Evolutionary conservation across 2,888 invertebrate species (phyloP), one percentile per base, ranked within the genome.

Genomic region (Linhomoeus sp.): DNA sequence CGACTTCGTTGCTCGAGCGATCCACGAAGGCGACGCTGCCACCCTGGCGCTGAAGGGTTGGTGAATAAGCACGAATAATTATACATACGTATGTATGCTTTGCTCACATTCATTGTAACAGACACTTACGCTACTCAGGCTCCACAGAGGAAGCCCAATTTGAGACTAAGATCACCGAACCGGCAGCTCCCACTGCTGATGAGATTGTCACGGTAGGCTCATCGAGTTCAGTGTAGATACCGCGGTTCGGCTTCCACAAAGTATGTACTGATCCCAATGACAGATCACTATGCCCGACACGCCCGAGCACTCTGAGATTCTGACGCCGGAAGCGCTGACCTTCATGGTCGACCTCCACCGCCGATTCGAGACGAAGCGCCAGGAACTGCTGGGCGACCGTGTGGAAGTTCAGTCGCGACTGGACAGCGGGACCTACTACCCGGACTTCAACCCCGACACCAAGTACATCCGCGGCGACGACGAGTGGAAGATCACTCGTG

Each of bases 341-440:
- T 77, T 78, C 63, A 55, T 78, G 46, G 63, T 63, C 5, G 69
- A 73, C 49, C 65, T 77, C 57, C 69, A 50, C 76, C 75, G 61
- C 70, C 74, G 57, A 52, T 58, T 43, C 63, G 70, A 59, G 68
- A 75, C 35, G 45, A 54, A 53, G 17, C 57, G 61, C 46, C 55
- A 53, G 29, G 47, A 53, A 46, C 50, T 61, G 20, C 53, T 62
- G 29, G 53, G 52, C 29, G 56, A 55, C 49, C 53, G 65, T 9
- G 50, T 51, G 36, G 45, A 52, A 37, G 53, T 58, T 39, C 53
- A 58, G 55, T 49, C 53, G 25, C 52, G 56, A 46, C 54, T 65
- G 49, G 60, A 56, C 49, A 50, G 56, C 22, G 63, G 61, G 2
- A 51, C 55, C 43, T 61, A 55, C 52, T 55, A 64, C 51, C 67